Conservation (phyloP, 2,113 vertebrate genomes). For the Tonatia bakeri region DNA sequence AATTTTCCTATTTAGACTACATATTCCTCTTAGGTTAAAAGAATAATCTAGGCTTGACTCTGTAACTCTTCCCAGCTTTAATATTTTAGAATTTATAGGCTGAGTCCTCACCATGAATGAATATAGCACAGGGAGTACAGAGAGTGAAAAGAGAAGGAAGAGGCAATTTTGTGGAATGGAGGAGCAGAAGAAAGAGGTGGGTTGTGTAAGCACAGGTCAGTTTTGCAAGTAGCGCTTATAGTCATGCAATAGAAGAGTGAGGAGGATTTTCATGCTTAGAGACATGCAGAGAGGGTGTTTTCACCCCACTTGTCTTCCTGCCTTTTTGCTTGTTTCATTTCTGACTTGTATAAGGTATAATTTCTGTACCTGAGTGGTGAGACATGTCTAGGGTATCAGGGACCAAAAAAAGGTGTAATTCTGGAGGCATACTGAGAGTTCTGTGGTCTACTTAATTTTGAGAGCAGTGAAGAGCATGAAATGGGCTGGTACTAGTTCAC, state of each 20-base stretch:
- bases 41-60: background rate
- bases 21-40: background rate
- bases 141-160: background rate
- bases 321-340: background rate
- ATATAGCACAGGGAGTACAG: background rate
- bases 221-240: background rate
- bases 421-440: background rate
- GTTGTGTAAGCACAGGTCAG: background rate
- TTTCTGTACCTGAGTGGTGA: background rate
- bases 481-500: background rate
- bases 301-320: background rate
- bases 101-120: background rate
- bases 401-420: background rate
- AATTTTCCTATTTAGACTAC: background rate
- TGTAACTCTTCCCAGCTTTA: background rate
- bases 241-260: background rate
- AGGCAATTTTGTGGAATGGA: background rate
- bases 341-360: background rate
- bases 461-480: background rate
- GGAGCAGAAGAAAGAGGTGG: background rate
- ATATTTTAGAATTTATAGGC: background rate
- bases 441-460: background rate
- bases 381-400: background rate
- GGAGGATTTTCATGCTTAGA: background rate
- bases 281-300: fast-evolving